Base-by-base conservation (phyloP, 1,140 invertebrate genomes). In the Wiebesia pumilae region DNA sequence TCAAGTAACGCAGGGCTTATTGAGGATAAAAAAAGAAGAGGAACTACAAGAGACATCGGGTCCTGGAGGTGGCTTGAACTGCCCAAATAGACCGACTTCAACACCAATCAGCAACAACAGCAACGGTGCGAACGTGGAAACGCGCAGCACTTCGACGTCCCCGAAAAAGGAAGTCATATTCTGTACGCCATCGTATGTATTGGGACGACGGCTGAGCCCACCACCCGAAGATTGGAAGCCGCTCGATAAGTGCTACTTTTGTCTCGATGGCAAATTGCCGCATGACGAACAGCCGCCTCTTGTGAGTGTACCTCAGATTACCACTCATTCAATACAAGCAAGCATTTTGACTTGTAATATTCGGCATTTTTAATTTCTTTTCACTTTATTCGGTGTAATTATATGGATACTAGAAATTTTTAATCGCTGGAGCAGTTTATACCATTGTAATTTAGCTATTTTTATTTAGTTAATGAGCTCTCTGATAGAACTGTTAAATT, bases 201-300 rank as follows among this genome's bases (percentile, higher is more conserved):
- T 89, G 88, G 90, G 89, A 85, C 90, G 92, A 89, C 90, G 92
- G 84, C 89, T 93, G 89, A 95, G 94, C 89, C 92, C 94, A 89
- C 92, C 92, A 89, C 95, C 96, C 35, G 94, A 96, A 92, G 97
- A 98, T 93, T 98, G 97, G 97, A 96, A 96, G 93, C 97, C 97
- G 89, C 95, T 96, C 90, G 96, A 97, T 92, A 97, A 97, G 94
- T 98, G 97, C 94, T 96, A 97, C 95, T 97, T 97, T 94, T 98
- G 97, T 94, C 95, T 96, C 91, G 96, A 97, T 95, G 96, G 96
- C 92, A 97, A 96, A 92, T 94, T 96, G 93, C 94, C 93, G 86
- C 94, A 95, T 93, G 94, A 94, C 92, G 94, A 94, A 90, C 94
- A 94, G 92, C 93, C 95, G 91, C 94, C 94, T 89, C 93, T 95